phyloP scores from a whole-genome alignment of 2,888 invertebrate genomes.

The Pseudeuparius sepicola region DNA sequence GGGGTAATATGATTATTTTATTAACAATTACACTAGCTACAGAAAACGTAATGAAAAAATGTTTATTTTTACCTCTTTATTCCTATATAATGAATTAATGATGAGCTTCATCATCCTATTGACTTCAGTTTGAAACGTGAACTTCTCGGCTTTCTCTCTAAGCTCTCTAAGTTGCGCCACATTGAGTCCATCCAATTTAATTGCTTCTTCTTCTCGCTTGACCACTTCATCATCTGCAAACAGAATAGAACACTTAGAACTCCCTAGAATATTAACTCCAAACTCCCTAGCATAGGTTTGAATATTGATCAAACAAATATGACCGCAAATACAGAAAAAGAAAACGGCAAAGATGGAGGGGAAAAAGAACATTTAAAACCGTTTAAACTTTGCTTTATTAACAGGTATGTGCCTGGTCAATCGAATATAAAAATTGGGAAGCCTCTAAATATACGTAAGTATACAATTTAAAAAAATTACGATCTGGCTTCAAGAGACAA shows the following conservation, averaged over 20 bases:
- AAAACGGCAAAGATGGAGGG: constrained; percentile 15
- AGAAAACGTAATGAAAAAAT: constrained; percentile 4
- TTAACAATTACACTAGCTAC: no score
- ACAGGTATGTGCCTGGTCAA: constrained; percentile 26
- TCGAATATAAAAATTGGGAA: constrained; percentile 29
- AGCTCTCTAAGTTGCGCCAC: constrained; percentile 90
- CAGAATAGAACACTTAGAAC: constrained; percentile 12
- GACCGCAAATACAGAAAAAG: constrained; percentile 13
- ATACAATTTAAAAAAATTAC: constrained; percentile 1
- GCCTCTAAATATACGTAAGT: constrained; percentile 25
- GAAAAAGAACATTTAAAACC: constrained; percentile 24
- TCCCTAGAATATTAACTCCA: not conserved
- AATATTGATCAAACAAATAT: constrained; percentile 27
- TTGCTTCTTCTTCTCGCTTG: constrained; percentile 89
- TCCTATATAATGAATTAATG: constrained; percentile 97
- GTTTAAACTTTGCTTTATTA: constrained; percentile 34
- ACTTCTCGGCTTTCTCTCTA: constrained; percentile 78
- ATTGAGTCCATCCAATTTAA: constrained; percentile 89
- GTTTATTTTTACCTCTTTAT: constrained; percentile 70
- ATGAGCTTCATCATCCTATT: constrained; percentile 99
- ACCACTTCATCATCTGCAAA: constrained; percentile 77
- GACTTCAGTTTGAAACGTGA: constrained; percentile 94
- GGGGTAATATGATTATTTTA: constrained; percentile 23
- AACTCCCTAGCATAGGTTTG: not conserved
- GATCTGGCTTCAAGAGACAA: no score